Evolutionary conservation across 1,140 invertebrate genomes (phyloP), one percentile per base, ranked within the genome.

Genomic region (Adelges cooleyi): DNA sequence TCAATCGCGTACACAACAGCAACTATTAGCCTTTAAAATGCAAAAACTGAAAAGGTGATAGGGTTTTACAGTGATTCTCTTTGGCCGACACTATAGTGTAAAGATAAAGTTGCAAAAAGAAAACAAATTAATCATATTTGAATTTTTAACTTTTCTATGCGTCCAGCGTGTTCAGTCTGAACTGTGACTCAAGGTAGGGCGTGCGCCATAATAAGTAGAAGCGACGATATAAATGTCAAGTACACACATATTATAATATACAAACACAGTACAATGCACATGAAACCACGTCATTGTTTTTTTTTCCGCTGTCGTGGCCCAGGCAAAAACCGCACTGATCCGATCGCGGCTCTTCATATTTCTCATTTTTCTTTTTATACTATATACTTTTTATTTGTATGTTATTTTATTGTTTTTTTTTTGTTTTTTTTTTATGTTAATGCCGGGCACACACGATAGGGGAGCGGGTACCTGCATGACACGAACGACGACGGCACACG

Each of bases 401-500:
- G 36, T 20, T 38, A 36, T 54, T 22, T 22, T 20, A 33, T 52
- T 17, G 22, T 53, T 13, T 13, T 53, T 38, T 9, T 53, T 53
- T 51, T 53, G 29, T 17, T 13, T 22, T 22, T 6, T 53, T 33
- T 54, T 54, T 54, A 54, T 54, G 52, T 38, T 40, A 54, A 54
- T 40, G 33, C 20, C 2, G 11, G 52, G 25, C 13, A 54, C 20
- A 44, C 38, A 17, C 53, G 53, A 62, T 38, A 36, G 10, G 40
- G 56, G 46, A 62, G 56, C 56, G 56, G 56, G 56, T 62, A 62
- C 56, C 56, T 62, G 56, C 56, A 62, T 62, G n/a, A 46, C 56
- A 59, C 23, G 52, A 17, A 18, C 10, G 29, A 38, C 33, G 29
- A 33, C 29, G 29, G 29, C 29, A 33, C 11, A 5, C 5, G 5